Evolutionary conservation across 2,888 invertebrate species (phyloP).

Genomic region (Drosophila rubida): DNA sequence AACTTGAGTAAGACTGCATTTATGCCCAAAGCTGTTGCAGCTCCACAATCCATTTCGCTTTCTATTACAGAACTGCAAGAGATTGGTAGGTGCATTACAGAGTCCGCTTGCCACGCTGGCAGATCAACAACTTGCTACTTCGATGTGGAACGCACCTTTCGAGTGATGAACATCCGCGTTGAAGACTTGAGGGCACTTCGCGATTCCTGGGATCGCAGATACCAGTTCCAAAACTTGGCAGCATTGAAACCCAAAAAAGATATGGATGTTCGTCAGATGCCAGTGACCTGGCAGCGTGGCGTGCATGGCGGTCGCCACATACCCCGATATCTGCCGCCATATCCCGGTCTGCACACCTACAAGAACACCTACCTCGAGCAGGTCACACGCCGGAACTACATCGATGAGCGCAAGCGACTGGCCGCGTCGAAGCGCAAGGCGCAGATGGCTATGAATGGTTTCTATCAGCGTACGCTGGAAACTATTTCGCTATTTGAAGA

Average conservation of each 20-base stretch:
- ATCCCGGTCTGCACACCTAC: constrained; percentile 48
- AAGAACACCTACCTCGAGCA: constrained; percentile 19
- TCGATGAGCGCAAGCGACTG: constrained; percentile 3
- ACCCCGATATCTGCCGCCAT: constrained; percentile 49
- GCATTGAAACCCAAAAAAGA: constrained; percentile 2
- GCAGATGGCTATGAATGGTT: constrained; percentile 30
- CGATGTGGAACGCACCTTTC: constrained; percentile 52
- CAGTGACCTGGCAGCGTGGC: no score
- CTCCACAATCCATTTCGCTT: no score
- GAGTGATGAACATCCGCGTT: constrained; percentile 12
- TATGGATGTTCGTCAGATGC: constrained; percentile 6
- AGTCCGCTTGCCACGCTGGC: constrained; percentile 32
- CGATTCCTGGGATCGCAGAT: neutral
- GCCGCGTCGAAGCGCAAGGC: constrained; percentile 4
- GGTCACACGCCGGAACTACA: neutral
- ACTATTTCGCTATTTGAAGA: constrained; percentile 11
- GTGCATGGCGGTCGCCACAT: constrained; percentile 20
- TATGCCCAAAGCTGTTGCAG: no score
- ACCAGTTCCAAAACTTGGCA: no score
- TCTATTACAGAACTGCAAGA: constrained; percentile 31
- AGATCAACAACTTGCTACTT: constrained; percentile 43
- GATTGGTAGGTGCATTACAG: constrained; percentile 22
- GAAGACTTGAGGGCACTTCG: constrained; percentile 13
- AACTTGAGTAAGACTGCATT: constrained; percentile 52
- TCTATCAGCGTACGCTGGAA: constrained; percentile 9